Conservation (phyloP, 2,888 invertebrate species). For the Aelia acuminata region DNA sequence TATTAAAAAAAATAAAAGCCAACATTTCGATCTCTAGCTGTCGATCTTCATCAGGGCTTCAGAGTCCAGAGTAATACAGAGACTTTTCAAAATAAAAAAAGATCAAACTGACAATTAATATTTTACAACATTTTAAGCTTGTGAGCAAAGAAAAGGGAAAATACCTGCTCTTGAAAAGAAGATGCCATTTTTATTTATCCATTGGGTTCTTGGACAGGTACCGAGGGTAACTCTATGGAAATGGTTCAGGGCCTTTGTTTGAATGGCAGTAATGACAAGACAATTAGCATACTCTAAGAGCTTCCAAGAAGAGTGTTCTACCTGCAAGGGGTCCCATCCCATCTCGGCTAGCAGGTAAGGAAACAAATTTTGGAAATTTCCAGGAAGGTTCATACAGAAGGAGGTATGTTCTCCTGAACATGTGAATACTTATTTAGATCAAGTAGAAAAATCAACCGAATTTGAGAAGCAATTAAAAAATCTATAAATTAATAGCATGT, state of each 20-base stretch:
- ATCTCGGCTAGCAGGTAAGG: not conserved
- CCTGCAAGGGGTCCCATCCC: not conserved
- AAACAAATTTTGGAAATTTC: not conserved
- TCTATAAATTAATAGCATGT: too few relatives aligned
- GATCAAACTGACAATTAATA: too few relatives aligned
- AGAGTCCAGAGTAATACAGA: too few relatives aligned
- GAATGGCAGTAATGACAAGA: not conserved
- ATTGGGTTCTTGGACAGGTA: not conserved
- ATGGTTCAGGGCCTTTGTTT: not conserved
- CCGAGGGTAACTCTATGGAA: not conserved
- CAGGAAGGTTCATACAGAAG: not conserved
- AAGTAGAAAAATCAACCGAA: too few relatives aligned
- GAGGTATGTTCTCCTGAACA: not conserved
- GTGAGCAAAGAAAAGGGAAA: too few relatives aligned
- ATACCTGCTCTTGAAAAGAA: not conserved
- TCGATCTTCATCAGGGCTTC: too few relatives aligned
- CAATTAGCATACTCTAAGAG: conserved; percentile 27
- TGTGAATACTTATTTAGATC: too few relatives aligned
- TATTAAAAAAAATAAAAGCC: too few relatives aligned
- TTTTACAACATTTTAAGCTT: too few relatives aligned
- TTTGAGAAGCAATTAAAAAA: too few relatives aligned
- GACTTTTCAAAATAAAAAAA: too few relatives aligned
- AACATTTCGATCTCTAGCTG: too few relatives aligned
- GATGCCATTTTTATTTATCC: not conserved
- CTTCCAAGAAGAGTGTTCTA: not conserved